Conservation (phyloP, 64 coral and sea anemone species). For the Acropora yongei region DNA sequence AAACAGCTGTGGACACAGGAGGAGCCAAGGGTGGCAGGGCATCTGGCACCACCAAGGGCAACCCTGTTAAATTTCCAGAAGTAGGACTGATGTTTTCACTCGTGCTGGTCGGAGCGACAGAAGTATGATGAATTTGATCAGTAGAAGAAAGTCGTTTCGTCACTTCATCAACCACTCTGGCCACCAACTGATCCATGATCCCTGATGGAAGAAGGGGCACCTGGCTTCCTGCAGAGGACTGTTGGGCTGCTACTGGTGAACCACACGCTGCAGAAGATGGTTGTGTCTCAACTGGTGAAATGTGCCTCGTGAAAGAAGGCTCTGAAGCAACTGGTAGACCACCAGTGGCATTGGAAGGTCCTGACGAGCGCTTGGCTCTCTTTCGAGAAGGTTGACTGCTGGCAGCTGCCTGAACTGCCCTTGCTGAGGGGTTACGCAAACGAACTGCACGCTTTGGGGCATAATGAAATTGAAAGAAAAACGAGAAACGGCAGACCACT, state of each 20-base stretch:
- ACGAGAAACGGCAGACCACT: background rate
- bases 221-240: background rate
- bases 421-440: background rate
- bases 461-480: background rate
- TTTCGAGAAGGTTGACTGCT: background rate
- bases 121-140: background rate
- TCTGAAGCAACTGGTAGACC: background rate
- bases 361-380: background rate
- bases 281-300: background rate
- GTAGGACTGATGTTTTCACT: too few relatives aligned
- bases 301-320: background rate
- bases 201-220: background rate
- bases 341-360: background rate
- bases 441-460: background rate
- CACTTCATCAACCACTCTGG: background rate
- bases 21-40: too few relatives aligned
- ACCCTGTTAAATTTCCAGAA: too few relatives aligned
- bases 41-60: too few relatives aligned
- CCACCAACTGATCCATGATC: background rate
- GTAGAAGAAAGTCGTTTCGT: background rate
- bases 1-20: too few relatives aligned
- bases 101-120: too few relatives aligned
- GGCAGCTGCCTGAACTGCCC: background rate
- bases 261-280: background rate
- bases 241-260: background rate